Base-by-base conservation (phyloP, 2,888 invertebrate species). In the Cyrtodaria siliqua region DNA sequence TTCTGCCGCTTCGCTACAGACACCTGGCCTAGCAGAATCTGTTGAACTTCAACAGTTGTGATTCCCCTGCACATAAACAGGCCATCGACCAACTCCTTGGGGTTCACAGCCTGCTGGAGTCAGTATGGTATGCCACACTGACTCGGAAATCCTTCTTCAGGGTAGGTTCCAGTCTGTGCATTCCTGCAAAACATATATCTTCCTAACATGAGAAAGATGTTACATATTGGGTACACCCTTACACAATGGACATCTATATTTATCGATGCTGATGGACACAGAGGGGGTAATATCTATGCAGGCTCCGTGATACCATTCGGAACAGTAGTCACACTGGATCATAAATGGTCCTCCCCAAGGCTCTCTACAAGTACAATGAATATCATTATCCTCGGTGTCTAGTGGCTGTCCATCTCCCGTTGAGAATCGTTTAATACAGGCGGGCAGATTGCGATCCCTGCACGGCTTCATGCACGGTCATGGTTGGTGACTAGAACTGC, bases 391-490 rank as follows among this genome's bases (percentile, higher is more conserved):
- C 16, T 55, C 27, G 16, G 14, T 9, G 3, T 16, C 29, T 14
- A 12, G 14, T 8, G 55, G 27, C 2, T n/a, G 9, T 2, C 27
- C 14, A 26, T 26, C 14, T n/a, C n/a, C 12, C 16, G 1, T 9
- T 38, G 9, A n/a, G 20, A 42, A 6, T 53, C 18, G n/a, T 2
- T n/a, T 16, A 18, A 64, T 40, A 68, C 63, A 79, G 1, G 18
- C 29, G 9, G 72, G 75, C 1, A 68, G 14, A 3, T 64, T 23
- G 0, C 56, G 38, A 23, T 75, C 67, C 6, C 24, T 38, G 40
- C 68, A 79, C 2, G 38, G 52, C 50, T 67, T 71, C 14, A n/a
- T n/a, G 71, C 16, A 18, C 72, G 26, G 40, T 76, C 80, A 56
- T 80, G 80, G 44, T 80, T 69, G 26, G 49, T 20, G 1, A 56